A percentile compares a stretch with the other conserved stretches of the same genome.
Evolutionary conservation across 2,797 vertebrate species (phyloP).

Genomic region (Microhierax caerulescens): DNA sequence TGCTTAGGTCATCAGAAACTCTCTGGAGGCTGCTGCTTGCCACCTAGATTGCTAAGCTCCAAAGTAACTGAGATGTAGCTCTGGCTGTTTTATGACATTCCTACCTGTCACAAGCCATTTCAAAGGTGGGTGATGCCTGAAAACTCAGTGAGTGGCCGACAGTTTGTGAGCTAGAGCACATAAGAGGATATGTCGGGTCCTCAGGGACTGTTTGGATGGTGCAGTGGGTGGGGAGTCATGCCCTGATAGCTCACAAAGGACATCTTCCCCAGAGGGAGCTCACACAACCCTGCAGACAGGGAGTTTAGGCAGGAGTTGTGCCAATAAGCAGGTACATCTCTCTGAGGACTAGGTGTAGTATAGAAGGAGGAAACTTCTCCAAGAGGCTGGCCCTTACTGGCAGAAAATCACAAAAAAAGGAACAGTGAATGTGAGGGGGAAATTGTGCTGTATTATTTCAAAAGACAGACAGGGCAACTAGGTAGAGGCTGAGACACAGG

Average conservation of each 20-base stretch:
- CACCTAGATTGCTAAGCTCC: not conserved
- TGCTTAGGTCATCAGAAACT: conserved; percentile 1
- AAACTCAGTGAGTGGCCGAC: not conserved
- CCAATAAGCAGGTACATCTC: not conserved
- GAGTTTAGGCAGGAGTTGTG: not conserved
- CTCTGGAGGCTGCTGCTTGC: not conserved
- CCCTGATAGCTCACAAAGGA: not conserved
- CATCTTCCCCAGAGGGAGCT: not conserved
- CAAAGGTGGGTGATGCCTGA: not conserved
- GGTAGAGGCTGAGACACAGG: not conserved
- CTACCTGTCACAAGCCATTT: not conserved
- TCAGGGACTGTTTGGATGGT: not conserved
- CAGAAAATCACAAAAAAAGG: not conserved
- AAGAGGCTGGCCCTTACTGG: not conserved
- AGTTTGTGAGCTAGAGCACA: not conserved
- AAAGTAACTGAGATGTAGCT: not conserved
- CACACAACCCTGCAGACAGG: not conserved
- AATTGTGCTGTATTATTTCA: not conserved
- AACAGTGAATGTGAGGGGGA: not conserved
- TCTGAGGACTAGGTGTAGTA: not conserved
- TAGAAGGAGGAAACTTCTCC: not conserved
- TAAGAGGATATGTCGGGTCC: not conserved
- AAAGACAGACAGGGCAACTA: not conserved
- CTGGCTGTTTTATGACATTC: not conserved
- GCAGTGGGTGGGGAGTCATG: not conserved